Base-by-base conservation (phyloP, 2,888 invertebrate species). In the Lissonota sp. region DNA sequence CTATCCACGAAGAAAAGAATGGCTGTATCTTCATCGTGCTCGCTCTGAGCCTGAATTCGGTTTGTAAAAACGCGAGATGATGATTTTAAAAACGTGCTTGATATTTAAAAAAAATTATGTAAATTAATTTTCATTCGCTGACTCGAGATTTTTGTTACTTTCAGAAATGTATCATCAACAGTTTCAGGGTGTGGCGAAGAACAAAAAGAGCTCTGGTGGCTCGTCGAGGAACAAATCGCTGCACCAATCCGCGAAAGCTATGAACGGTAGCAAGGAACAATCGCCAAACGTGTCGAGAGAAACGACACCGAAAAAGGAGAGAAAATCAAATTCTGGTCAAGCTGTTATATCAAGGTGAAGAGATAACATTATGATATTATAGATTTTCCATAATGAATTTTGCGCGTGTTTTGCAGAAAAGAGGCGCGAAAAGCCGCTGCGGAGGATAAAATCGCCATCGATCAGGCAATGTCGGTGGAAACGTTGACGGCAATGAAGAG, bases 11-110 rank as follows among this genome's bases (percentile, higher is more conserved):
- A 95, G 97, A 4, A 98, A 98, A 88, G 95, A 98, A 42, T 99
- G 99, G 99, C 97, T 98, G n/a, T 99, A 99, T 92, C 93, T 99
- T 73, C 98, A 99, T 92, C 94, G 98, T 75, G 94, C 94, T 67
- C 91, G 95, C 57, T 94, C 94, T 6, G 94, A 95, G 87, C 94
- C 94, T 55, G 95, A 95, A 91, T 95, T 95, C 90, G 95, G 95
- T 95, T 90, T 86, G 91, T 89, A 79, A 26, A 12, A 60, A 4
- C 8, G 40, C 10, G 12, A 62, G 26, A 26, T 5, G 12, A 49
- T 8, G 16, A 60, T 39, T n/a, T 8, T 49, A 26, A n/a, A n/a
- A 42, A 58, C 5, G 26, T 7, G 37, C 53, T 14, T 0, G 6
- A 7, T 1, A 26, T 26, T 26, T 2, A 2, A 1, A 26, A 26